Evolutionary conservation across 2,888 invertebrate genomes (phyloP).

Genomic region (Acleris laterana): DNA sequence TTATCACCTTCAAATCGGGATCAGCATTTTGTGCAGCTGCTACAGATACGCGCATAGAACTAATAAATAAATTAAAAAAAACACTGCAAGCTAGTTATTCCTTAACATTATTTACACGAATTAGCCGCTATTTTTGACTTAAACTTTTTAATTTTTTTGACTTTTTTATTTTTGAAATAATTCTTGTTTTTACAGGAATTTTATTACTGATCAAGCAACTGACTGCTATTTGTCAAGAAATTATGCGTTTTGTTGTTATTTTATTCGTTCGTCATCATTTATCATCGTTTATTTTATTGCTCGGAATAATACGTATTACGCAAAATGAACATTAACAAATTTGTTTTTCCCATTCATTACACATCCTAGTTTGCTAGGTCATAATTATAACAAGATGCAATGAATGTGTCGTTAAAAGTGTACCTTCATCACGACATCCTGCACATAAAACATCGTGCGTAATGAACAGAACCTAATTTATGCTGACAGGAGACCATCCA

Average conservation of each 20-base stretch:
- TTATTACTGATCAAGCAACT: too few species aligned
- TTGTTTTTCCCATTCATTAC: too few species aligned
- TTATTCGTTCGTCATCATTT: too few species aligned
- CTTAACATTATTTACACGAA: not conserved
- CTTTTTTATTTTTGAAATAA: too few species aligned
- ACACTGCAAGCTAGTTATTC: not conserved
- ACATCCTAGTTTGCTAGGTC: not conserved
- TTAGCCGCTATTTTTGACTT: not conserved
- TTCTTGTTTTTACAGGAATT: too few species aligned
- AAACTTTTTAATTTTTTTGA: too few species aligned
- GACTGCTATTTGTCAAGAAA: too few species aligned
- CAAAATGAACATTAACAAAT: too few species aligned
- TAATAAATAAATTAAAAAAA: too few species aligned
- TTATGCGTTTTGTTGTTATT: too few species aligned
- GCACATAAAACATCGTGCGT: constrained; percentile 75
- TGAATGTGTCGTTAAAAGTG: constrained; percentile 59
- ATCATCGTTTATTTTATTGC: too few species aligned
- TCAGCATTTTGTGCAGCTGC: not conserved
- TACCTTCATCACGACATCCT: constrained; percentile 76
- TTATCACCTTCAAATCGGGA: constrained; percentile 4
- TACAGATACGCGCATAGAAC: not conserved
- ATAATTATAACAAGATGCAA: constrained; percentile 53
- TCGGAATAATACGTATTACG: too few species aligned
- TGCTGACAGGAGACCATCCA: constrained; percentile 72
- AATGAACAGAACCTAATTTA: constrained; percentile 72